These are phyloP conservation scores for Mystacides longicornis DNA, from an alignment of 2,888 invertebrate species.

Conservation along the genomic window DNA sequence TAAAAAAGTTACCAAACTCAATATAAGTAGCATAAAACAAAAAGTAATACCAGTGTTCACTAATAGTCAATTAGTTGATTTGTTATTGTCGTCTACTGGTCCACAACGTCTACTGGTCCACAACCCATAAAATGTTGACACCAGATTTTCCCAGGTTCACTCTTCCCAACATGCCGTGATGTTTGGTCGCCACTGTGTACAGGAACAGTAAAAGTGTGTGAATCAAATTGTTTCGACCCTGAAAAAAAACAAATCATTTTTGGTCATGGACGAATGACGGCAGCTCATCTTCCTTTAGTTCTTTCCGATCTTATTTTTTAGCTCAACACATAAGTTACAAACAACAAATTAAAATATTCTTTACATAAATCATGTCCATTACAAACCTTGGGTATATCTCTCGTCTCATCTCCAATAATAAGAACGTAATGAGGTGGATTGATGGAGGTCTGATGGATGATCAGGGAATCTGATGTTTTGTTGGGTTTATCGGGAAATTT, in stretches of 20 bases:
- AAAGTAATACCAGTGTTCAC: too few species aligned
- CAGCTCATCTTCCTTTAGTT: too few species aligned
- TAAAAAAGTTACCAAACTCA: too few species aligned
- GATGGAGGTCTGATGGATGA: constrained; percentile 54
- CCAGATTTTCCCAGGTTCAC: constrained; percentile 72
- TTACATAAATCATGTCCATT: too few species aligned
- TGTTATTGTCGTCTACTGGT: too few species aligned
- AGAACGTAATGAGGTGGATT: constrained; percentile 69
- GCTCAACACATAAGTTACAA: too few species aligned
- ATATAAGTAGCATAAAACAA: too few species aligned
- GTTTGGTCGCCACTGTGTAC: constrained; percentile 63
- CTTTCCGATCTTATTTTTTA: too few species aligned
- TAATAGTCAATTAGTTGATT: too few species aligned
- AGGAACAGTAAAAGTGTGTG: constrained; percentile 79
- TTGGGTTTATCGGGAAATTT: constrained; percentile 41
- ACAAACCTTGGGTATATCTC: constrained; percentile 64
- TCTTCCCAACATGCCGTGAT: constrained; percentile 68
- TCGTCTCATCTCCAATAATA: constrained; percentile 56
- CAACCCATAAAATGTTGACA: constrained; percentile 78
- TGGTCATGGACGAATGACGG: too few species aligned
- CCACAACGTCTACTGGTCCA: constrained; percentile 39
- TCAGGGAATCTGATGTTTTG: constrained; percentile 45
- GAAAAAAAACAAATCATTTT: constrained; percentile 17
- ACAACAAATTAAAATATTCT: too few species aligned
- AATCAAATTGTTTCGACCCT: constrained; percentile 84